Evolutionary conservation across 1,140 invertebrate species (phyloP), one percentile per base, ranked within the genome.

Genomic region (Marisa cornuarietis): DNA sequence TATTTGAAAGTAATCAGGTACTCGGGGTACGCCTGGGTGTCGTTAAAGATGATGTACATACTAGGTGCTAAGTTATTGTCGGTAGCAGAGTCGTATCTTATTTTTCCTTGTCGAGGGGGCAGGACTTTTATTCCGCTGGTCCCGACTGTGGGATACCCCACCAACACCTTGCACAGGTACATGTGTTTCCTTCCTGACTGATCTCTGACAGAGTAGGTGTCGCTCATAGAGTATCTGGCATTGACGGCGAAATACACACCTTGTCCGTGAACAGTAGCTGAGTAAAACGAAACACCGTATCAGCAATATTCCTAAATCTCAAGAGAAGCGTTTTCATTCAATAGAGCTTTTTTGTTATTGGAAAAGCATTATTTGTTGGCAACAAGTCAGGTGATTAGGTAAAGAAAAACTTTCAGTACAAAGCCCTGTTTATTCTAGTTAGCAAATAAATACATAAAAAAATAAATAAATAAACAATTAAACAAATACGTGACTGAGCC

Each of bases 161-260:
- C 74, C n/a, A 80, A 54, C 10, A 80, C 79, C 42, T 54, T 54
- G 22, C 51, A 52, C 49, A 62, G 51, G 24, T 71, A 80, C 73
- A 80, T 61, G 20, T 62, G 58, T 10, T 51, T 18, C 0, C 26
- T 54, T 3, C 72, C 62, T 54, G 24, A 51, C 11, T 13, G 13
- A 31, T 68, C 65, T 31, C n/a, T 13, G 3, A 31, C n/a, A 13
- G 86, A 65, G 69, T 86, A 87, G 11, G 9, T 13, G n/a, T 68
- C 4, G 11, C 7, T 13, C n/a, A 31, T 68, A 11, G 65, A 68
- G 22, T 68, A 68, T 0, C 65, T 68, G n/a, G 65, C 6, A 11
- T 3, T 31, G 20, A 80, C 79, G 51, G 86, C 86, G 82, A 87
- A 87, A 63, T 86, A 87, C 2, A 86, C 83, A n/a, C 86, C 86